Evolutionary conservation across 2,797 vertebrate species (phyloP).

Genomic region (Austrolebias charrua): DNA sequence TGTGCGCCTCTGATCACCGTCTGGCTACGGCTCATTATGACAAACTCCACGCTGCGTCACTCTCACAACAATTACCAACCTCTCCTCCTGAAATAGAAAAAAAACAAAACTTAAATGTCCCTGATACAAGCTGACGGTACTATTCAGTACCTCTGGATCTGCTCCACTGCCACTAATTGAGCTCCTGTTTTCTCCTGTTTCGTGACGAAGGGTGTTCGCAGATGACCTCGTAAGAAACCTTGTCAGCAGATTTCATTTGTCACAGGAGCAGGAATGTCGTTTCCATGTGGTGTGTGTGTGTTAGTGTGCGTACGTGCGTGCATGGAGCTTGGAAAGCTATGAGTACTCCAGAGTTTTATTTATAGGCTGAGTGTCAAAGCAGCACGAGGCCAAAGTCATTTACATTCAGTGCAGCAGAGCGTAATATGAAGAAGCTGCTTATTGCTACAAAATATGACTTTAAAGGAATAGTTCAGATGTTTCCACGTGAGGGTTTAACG

Average conservation of each 20-base stretch:
- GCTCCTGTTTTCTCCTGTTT: slow-evolving; percentile 34
- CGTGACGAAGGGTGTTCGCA: slow-evolving; percentile 25
- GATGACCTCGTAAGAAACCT: slow-evolving; percentile 55
- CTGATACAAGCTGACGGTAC: slow-evolving; percentile 16
- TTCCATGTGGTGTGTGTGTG: slow-evolving; percentile 35
- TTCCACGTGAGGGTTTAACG: too few species aligned
- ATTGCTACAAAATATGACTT: slow-evolving; percentile 45
- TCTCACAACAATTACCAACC: slow-evolving; percentile 22
- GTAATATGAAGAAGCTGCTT: slow-evolving; percentile 66
- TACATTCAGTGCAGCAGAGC: slow-evolving; percentile 65
- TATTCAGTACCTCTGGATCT: slow-evolving; percentile 2
- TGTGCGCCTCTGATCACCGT: slow-evolving; percentile 63
- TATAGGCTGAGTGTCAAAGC: slow-evolving; percentile 64
- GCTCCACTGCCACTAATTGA: slow-evolving; percentile 26
- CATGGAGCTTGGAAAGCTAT: slow-evolving; percentile 55
- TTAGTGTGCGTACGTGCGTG: slow-evolving; percentile 4
- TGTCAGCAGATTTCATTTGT: slow-evolving; percentile 64
- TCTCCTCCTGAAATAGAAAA: background rate
- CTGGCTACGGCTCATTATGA: slow-evolving; percentile 60
- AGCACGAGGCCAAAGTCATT: slow-evolving; percentile 55
- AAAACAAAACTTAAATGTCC: background rate
- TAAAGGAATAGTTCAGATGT: background rate
- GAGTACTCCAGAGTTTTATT: slow-evolving; percentile 64
- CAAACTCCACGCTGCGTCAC: slow-evolving; percentile 43
- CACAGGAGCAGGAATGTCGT: slow-evolving; percentile 47